A percentile compares a stretch with the other conserved stretches of the same genome.
Evolutionary conservation across 2,113 vertebrate genomes (phyloP).

Genomic region (Ahaetulla prasina): DNA sequence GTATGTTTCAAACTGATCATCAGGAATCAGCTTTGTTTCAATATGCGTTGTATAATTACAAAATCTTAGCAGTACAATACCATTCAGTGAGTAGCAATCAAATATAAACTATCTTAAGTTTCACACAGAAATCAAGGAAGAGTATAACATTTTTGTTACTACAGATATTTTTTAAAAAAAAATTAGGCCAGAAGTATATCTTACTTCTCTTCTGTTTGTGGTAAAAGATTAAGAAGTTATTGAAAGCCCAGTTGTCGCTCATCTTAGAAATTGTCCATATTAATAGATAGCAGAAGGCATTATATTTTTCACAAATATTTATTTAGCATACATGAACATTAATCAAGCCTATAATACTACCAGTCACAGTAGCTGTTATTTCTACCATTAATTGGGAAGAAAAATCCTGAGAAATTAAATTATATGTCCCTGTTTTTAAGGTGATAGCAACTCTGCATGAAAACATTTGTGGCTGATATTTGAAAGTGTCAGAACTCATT

Average conservation of each 20-base stretch:
- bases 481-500: constrained; percentile 20
- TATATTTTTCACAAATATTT: neutral
- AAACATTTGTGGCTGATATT: constrained; percentile 1
- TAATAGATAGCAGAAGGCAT: constrained; percentile 5
- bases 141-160: neutral
- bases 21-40: neutral
- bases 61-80: neutral
- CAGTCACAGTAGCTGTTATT: constrained; percentile 22
- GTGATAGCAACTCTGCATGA: neutral
- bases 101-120: neutral
- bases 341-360: constrained; percentile 12
- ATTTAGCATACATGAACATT: constrained; percentile 15
- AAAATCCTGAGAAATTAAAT: neutral
- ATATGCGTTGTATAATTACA: neutral
- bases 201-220: constrained; percentile 2
- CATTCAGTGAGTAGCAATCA: neutral
- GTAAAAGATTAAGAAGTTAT: constrained; percentile 18
- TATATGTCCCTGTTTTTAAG: neutral
- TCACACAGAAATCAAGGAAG: constrained; percentile 1
- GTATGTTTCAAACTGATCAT: neutral
- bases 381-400: neutral
- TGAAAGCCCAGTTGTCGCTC: constrained; percentile 22
- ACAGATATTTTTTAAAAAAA: neutral
- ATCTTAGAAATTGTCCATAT: constrained; percentile 6
- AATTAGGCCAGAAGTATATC: neutral